phyloP scores from a whole-genome alignment of 2,113 vertebrate genomes.

The Lophotis ruficrista region DNA sequence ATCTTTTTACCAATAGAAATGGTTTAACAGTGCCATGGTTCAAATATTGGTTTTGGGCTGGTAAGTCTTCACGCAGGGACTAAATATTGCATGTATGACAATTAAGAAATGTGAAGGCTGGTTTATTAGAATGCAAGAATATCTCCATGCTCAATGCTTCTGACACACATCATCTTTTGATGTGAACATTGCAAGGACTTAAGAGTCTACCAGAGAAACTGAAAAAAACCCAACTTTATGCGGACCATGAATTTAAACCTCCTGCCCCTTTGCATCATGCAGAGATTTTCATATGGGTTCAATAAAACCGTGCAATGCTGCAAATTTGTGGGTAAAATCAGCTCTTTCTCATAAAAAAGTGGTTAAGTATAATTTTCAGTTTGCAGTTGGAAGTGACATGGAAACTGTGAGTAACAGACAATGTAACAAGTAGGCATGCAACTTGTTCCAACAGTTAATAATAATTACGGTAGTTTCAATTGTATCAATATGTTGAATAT shows the following conservation, averaged over 20 bases:
- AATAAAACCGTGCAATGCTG: slow-evolving; percentile 21
- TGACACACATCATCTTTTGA: background rate
- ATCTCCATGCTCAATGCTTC: background rate
- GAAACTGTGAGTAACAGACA: slow-evolving; percentile 47
- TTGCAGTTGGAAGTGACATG: slow-evolving; percentile 3
- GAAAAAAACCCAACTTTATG: background rate
- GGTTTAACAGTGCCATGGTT: background rate
- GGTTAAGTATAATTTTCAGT: slow-evolving; percentile 21
- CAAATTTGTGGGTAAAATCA: slow-evolving; percentile 48
- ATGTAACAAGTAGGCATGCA: background rate
- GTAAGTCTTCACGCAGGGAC: background rate
- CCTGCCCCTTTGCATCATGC: background rate
- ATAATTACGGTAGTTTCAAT: background rate
- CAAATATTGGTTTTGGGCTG: background rate
- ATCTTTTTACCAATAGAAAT: background rate
- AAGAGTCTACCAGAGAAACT: background rate
- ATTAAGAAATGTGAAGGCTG: background rate
- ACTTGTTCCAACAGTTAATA: background rate
- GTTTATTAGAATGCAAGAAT: background rate
- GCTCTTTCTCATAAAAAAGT: slow-evolving; percentile 36
- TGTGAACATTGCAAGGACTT: background rate
- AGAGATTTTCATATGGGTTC: slow-evolving; percentile 47
- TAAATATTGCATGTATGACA: background rate
- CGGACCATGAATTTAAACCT: background rate
- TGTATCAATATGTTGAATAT: background rate